Evolutionary conservation across 2,797 vertebrate genomes (phyloP).

Genomic region (Pempheris klunzingeri): DNA sequence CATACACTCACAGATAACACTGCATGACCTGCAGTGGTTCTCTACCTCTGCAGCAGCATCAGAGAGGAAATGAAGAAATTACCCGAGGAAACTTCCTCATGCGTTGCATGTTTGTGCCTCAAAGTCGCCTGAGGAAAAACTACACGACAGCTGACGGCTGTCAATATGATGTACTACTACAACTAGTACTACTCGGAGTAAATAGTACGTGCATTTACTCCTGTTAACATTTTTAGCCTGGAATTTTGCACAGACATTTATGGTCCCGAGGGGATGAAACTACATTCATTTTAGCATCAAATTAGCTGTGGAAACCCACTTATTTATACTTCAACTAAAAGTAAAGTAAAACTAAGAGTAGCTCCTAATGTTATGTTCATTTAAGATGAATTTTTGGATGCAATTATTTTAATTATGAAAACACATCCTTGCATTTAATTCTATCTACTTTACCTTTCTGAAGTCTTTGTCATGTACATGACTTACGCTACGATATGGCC

Average conservation of each 20-base stretch:
- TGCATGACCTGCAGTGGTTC: not conserved
- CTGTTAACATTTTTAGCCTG: not conserved
- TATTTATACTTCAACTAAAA: no score
- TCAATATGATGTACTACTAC: not conserved
- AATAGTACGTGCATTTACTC: not conserved
- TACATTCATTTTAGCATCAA: not conserved
- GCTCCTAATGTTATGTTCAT: no score
- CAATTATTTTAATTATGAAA: not conserved
- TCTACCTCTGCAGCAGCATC: not conserved
- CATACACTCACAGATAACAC: not conserved
- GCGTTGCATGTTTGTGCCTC: not conserved
- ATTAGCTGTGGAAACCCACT: not conserved
- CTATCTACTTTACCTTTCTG: not conserved
- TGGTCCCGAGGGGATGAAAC: not conserved
- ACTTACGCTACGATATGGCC: not conserved
- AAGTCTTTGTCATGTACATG: not conserved
- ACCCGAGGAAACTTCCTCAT: conserved; percentile 6
- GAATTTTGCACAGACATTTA: not conserved
- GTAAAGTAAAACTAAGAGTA: no score
- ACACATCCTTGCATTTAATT: not conserved
- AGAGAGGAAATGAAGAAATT: conserved; percentile 30
- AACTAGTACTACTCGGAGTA: not conserved
- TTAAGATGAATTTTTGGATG: no score
- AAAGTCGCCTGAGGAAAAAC: not conserved
- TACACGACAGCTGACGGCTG: not conserved